A percentile compares a stretch with the other conserved stretches of the same genome.
Conservation (phyloP, 2,113 vertebrate species). For the Apeltes quadracus region DNA sequence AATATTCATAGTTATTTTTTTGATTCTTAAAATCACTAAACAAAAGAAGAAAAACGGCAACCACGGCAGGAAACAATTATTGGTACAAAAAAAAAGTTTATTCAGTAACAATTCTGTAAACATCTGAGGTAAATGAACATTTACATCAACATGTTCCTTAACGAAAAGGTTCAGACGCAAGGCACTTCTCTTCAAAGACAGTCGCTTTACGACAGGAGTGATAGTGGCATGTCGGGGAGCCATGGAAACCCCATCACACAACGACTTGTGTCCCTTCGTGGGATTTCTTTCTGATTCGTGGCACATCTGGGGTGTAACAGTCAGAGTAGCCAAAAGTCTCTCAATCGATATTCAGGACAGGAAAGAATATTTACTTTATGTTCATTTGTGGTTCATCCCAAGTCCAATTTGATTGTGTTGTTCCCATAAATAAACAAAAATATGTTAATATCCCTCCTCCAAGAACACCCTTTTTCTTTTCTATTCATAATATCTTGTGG, state of each 20-base stretch:
- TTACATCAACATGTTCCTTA: conserved; percentile 86
- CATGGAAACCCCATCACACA: conserved; percentile 42
- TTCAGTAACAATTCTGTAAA: conserved; percentile 88
- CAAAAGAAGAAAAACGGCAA: neutral
- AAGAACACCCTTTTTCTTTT: conserved; percentile 60
- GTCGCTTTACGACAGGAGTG: conserved; percentile 63
- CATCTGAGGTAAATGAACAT: conserved; percentile 89
- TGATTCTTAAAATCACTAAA: neutral
- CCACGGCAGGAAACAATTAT: conserved; percentile 11
- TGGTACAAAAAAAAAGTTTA: conserved; percentile 87
- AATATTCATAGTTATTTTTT: neutral
- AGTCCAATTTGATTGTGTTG: conserved; percentile 37
- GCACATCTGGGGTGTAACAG: conserved; percentile 48
- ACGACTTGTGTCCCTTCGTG: conserved; percentile 19
- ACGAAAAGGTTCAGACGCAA: conserved; percentile 81
- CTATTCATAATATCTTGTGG: conserved; percentile 71
- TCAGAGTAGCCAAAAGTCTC: conserved; percentile 36
- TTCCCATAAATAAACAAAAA: conserved; percentile 67
- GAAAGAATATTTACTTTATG: conserved; percentile 47
- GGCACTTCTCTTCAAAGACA: conserved; percentile 82
- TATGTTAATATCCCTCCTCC: conserved; percentile 67
- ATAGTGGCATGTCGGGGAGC: conserved; percentile 25
- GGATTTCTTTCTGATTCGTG: conserved; percentile 30
- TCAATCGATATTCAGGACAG: conserved; percentile 55
- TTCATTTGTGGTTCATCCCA: conserved; percentile 26